Evolutionary conservation across 2,797 vertebrate species (phyloP), one percentile per base, ranked within the genome.

Genomic region (Myiotriccus ornatus): DNA sequence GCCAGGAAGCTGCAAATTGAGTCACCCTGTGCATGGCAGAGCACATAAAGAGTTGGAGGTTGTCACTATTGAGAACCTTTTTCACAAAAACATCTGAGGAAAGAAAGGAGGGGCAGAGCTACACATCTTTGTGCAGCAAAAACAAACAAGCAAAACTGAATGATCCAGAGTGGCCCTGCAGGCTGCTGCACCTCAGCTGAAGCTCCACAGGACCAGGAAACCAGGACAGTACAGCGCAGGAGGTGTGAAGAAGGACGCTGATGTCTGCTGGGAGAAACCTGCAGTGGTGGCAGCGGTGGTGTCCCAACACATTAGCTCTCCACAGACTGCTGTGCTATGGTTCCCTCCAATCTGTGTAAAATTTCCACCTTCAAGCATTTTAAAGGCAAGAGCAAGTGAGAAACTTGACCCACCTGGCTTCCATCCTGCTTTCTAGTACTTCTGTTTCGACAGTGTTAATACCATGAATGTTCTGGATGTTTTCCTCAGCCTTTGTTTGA

Each of bases 401-500:
- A 56, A 85, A 64, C 25, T 24, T 75, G 43, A 80, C 32, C 22
- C 28, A n/a, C 43, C 53, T 84, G 84, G 47, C 47, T 87, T 63
- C 25, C 69, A 27, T 75, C 39, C 34, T 55, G 25, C 35, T 75
- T 87, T 68, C 6, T 68, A 55, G 19, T 7, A 65, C 13, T 62
- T 78, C 15, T 63, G 10, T 84, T 69, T 87, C 1, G 1, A 76
- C 28, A 46, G 0, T 10, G 7, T 73, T 71, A 64, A 44, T 52
- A 52, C 68, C 37, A 43, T 78, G 68, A 83, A 87, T 35, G 30
- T 56, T 84, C 75, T 89, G 73, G 39, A 76, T 69, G 32, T 76
- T 84, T 91, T 71, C 62, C 9, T 3, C 5, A 43, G n/a, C 47
- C 17, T 91, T 86, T 70, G 3, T 75, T 76, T 68, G 65, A 28